These are phyloP conservation scores for Heterohyrax brucei DNA, from an alignment of 2,797 vertebrate genomes.

Conservation along the genomic window DNA sequence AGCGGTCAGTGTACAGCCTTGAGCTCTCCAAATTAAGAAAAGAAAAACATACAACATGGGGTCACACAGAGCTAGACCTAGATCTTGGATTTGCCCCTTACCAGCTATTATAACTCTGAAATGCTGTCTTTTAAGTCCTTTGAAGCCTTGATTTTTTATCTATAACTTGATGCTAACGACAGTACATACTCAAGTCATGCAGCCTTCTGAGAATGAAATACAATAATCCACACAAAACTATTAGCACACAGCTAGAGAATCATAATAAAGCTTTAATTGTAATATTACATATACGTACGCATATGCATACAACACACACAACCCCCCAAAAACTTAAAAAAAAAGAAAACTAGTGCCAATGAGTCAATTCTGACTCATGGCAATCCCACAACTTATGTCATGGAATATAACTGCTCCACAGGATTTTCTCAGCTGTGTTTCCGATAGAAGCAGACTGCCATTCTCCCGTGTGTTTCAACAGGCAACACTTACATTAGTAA, in stretches of 20 bases:
- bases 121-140: background rate
- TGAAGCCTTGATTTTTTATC: slow-evolving; percentile 30
- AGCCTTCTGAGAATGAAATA: background rate
- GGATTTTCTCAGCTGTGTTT: background rate
- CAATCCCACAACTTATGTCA: background rate
- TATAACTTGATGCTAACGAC: slow-evolving; percentile 34
- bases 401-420: background rate
- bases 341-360: background rate
- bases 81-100: background rate
- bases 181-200: background rate
- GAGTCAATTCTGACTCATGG: background rate
- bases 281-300: background rate
- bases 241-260: slow-evolving; percentile 40
- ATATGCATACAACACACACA: background rate
- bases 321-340: too few relatives aligned
- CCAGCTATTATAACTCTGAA: background rate
- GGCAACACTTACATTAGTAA: background rate
- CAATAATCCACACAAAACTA: slow-evolving; percentile 36
- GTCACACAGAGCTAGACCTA: background rate
- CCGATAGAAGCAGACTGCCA: background rate
- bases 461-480: background rate
- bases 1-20: background rate
- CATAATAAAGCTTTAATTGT: background rate
- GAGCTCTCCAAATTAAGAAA: background rate
- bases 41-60: background rate